These are phyloP conservation scores for Ericerus pela DNA, from an alignment of 1,140 invertebrate genomes.

Conservation along the genomic window DNA sequence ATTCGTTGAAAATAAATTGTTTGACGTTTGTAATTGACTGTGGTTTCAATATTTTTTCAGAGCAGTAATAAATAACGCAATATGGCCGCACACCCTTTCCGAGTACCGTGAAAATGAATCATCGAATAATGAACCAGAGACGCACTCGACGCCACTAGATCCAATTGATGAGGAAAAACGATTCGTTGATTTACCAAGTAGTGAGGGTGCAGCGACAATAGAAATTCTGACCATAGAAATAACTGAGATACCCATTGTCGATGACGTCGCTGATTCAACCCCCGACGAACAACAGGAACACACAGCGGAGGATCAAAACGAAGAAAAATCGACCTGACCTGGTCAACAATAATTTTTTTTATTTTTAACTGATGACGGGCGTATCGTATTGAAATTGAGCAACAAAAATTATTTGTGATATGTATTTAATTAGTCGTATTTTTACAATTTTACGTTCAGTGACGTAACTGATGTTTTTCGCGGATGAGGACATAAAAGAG, in stretches of 20 bases:
- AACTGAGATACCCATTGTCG: neutral
- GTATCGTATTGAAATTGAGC: no score
- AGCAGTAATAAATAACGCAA: neutral
- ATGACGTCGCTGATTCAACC: neutral
- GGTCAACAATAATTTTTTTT: no score
- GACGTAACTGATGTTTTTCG: no score
- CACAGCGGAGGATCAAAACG: neutral
- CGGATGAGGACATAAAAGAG: no score
- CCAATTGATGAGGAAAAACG: neutral
- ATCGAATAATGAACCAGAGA: neutral
- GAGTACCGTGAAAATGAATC: neutral
- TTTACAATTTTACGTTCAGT: no score
- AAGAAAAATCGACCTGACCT: no score
- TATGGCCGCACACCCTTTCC: neutral
- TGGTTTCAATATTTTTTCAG: neutral
- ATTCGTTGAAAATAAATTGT: no score
- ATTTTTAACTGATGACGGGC: no score
- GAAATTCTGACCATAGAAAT: slow-evolving; percentile 6
- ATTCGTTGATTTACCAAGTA: neutral
- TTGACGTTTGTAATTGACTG: no score
- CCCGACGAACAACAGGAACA: neutral
- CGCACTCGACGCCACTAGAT: neutral
- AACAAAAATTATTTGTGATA: no score
- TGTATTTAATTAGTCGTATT: no score
- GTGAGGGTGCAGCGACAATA: neutral